A percentile compares a stretch with the other conserved stretches of the same genome.
phyloP scores from a whole-genome alignment of 2,797 vertebrate species.

The Xenops minutus region DNA sequence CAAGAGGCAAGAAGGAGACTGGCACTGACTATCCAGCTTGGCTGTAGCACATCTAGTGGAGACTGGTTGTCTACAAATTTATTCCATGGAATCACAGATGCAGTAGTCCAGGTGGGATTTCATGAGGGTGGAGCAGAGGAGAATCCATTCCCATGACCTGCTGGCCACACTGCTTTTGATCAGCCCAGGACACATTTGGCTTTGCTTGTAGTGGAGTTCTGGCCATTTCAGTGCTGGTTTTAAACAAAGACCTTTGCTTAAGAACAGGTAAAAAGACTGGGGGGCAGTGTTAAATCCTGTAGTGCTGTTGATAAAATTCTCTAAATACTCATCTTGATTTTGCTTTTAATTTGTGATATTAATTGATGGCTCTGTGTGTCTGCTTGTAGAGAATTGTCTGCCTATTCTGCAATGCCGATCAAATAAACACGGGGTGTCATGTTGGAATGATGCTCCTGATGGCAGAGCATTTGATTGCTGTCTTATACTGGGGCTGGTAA shows the following conservation, averaged over 20 bases:
- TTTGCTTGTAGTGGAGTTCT: background rate
- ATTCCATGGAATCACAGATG: background rate
- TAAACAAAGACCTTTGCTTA: background rate
- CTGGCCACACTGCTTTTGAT: background rate
- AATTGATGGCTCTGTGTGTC: background rate
- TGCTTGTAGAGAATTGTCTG: background rate
- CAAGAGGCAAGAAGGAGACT: background rate
- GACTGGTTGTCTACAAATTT: background rate
- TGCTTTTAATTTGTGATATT: background rate
- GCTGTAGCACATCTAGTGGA: fast-evolving
- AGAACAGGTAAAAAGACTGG: background rate
- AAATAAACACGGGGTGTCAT: background rate
- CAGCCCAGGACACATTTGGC: background rate
- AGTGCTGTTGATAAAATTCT: background rate
- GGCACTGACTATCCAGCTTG: background rate
- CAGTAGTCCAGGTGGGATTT: background rate
- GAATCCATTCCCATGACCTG: background rate
- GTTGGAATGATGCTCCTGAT: background rate
- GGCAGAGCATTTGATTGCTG: background rate
- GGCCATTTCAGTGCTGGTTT: background rate
- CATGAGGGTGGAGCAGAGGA: background rate
- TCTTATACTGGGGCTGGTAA: background rate
- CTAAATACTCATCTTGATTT: background rate
- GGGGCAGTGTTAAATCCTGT: background rate
- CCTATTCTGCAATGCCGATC: background rate